Base-by-base conservation (phyloP, 92 coral and sea anemone species). In the Paramuricea clavata region DNA sequence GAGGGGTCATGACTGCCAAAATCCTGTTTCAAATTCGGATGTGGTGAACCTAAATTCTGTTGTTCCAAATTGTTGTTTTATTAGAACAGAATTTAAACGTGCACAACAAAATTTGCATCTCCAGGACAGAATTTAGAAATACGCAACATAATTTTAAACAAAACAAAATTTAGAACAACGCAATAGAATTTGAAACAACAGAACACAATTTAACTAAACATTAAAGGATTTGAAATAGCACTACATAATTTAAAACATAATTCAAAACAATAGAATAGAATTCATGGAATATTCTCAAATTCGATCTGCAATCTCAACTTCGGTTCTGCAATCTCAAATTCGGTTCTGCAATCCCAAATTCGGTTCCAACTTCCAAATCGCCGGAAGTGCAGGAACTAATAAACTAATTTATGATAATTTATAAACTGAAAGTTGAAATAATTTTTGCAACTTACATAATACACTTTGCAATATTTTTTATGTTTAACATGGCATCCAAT, bases 1-100 rank as follows among this genome's bases (percentile, higher is more conserved):
- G 78, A 72, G 78, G 78, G 78, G 78, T 72, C 54, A 72, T 72
- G 12, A 72, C 57, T 43, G 62, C 81, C 81, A 76, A 76, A 49
- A 76, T 49, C 34, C 65, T 25, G 65, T 49, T 32, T 76, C 26
- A 39, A 76, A 76, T 72, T 72, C 52, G 13, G 78, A 12, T 72
- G 19, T 72, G 78, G 56, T 36, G 30, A 36, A 36, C 30, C 49
- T 72, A 39, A 72, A 41, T 72, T 72, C 49, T 70, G 76, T 33
- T 70, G 0, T 70, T 42, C 2, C 28, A 70, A 70, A 2, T 15
- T n/a, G 64, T 3, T 5, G 15, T 28, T 21, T 7, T 60, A 26
- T 7, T 10, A n/a, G 68, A 60, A 26, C 68, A 11, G 31, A 60
- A 60, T 26, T 60, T 60, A 60, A 22, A 26, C 30, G 31, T 72